phyloP scores from a whole-genome alignment of 2,797 vertebrate species.

The Spinus pinus region DNA sequence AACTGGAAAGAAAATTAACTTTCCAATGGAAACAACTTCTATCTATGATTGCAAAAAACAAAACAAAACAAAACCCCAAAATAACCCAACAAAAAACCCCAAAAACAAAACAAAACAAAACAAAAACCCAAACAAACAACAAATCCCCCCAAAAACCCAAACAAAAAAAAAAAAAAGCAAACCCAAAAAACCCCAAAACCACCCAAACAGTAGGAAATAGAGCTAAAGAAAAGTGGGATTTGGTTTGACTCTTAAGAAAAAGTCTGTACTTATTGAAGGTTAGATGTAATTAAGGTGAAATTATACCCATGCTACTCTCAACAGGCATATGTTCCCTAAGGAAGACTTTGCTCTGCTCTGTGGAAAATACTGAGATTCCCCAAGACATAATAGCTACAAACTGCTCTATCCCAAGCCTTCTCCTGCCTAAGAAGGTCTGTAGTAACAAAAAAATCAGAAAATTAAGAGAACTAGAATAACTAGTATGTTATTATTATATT shows the following conservation, averaged over 20 bases:
- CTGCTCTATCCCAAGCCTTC: fast-evolving
- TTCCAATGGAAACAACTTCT: not conserved
- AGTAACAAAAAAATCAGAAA: not conserved
- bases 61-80: not conserved
- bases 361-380: not conserved
- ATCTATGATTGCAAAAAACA: not conserved
- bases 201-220: not conserved
- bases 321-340: not conserved
- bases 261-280: not conserved
- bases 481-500: not conserved
- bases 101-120: no score
- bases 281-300: not conserved
- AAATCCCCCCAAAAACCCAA: not conserved
- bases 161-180: no score
- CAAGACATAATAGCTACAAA: not conserved
- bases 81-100: no score
- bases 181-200: not conserved
- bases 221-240: not conserved
- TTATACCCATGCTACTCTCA: not conserved
- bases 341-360: fast-evolving
- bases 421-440: not conserved
- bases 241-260: not conserved
- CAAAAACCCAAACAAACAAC: not conserved
- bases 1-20: not conserved
- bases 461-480: not conserved